These are phyloP conservation scores for Bettongia penicillata DNA, from an alignment of 2,113 vertebrate genomes.

Conservation along the genomic window DNA sequence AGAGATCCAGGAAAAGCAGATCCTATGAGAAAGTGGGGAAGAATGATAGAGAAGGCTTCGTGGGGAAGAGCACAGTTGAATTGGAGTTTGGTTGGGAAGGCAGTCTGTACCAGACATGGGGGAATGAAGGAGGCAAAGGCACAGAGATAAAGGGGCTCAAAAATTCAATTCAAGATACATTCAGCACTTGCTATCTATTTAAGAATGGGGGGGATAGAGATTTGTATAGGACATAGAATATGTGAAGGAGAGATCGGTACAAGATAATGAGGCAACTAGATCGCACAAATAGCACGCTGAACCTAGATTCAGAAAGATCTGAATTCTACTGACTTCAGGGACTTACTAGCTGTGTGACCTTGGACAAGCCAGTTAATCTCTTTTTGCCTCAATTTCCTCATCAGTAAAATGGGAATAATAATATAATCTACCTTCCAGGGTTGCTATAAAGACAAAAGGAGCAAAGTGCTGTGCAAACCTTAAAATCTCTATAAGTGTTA, in stretches of 20 bases:
- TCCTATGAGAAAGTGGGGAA: not conserved
- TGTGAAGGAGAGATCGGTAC: not conserved
- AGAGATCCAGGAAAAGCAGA: not conserved
- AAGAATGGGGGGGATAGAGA: not conserved
- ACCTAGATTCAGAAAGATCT: not conserved
- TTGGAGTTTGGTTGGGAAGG: not conserved
- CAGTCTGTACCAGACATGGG: not conserved
- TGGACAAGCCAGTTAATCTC: not conserved
- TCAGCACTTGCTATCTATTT: not conserved
- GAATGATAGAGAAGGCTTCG: not conserved
- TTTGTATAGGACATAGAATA: not conserved
- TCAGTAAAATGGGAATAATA: not conserved
- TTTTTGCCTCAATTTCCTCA: not conserved
- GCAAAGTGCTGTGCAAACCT: not conserved
- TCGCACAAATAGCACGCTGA: not conserved
- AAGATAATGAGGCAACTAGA: not conserved
- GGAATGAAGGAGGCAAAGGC: not conserved
- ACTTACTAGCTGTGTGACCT: not conserved
- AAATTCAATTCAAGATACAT: not conserved
- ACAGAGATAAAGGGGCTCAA: not conserved
- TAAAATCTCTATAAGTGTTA: not conserved
- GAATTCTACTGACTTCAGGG: not conserved
- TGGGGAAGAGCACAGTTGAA: not conserved
- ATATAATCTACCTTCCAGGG: not conserved
- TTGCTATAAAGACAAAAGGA: not conserved